Evolutionary conservation across 2,888 invertebrate species (phyloP), one percentile per base, ranked within the genome.

Genomic region (Drosophila meridiana): DNA sequence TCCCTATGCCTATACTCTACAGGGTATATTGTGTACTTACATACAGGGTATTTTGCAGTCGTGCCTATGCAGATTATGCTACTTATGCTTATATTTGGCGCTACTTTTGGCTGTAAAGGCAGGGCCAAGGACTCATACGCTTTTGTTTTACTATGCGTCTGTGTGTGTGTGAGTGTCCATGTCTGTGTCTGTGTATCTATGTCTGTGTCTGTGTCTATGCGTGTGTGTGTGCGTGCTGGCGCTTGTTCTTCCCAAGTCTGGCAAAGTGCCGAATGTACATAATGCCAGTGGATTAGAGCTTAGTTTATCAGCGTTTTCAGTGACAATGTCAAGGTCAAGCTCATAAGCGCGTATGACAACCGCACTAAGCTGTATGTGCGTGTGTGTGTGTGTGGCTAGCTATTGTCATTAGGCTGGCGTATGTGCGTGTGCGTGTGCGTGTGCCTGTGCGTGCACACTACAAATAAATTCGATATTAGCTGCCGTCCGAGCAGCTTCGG

Each of bases 241-340:
- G 69, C 65, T 57, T 59, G 48, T 60, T 32, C 59, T 62, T 67
- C 63, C 67, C 71, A 34, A 52, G 84, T 76, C 87, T 76, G 74
- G 73, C 72, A 83, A 82, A 86, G 89, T 89, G 89, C 80, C 85
- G 82, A 89, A 89, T 89, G 84, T 89, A 86, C 80, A 89, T 86
- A 86, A 89, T 84, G 79, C 89, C 78, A 87, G 74, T 85, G 86
- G 89, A 87, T 87, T 87, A 89, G 76, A 72, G 76, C 87, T 82
- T 87, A 89, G 89, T 89, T 87, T 87, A 89, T 87, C 86, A 85
- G 88, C 83, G 81, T 75, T 87, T 87, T 76, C 80, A 89, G 69
- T 82, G 89, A 71, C 89, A 87, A 84, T 87, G 89, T 87, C 86
- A 89, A 87, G 86, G 86, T 89, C 86, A 87, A 87, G 89, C 85